A percentile compares a stretch with the other conserved stretches of the same genome.
Conservation (phyloP, 2,797 vertebrate species). For the Melanogrammus aeglefinus region DNA sequence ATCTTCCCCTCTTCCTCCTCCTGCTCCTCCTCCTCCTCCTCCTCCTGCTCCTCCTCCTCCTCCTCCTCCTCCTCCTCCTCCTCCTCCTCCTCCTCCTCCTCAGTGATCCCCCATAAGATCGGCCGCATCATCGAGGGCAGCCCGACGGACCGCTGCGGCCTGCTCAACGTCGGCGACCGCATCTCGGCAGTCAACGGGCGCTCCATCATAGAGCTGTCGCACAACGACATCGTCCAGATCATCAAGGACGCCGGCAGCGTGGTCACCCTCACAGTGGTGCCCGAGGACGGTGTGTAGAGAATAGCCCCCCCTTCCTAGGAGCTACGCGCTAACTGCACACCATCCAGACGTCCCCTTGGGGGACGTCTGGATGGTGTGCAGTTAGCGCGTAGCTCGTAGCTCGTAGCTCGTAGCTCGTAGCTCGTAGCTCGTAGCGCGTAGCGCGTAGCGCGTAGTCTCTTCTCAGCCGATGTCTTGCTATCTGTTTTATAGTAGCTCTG, state of each 20-base stretch:
- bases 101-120: slow-evolving; percentile 98
- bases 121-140: slow-evolving; percentile 95
- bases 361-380: no score
- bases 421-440: no score
- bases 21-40: not conserved
- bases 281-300: slow-evolving; percentile 85
- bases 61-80: not conserved
- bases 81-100: not conserved
- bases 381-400: no score
- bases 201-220: slow-evolving; percentile 90
- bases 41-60: not conserved
- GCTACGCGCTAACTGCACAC: no score
- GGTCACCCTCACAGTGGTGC: slow-evolving; percentile 91
- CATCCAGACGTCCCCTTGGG: no score
- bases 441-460: no score
- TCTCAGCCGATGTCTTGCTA: no score
- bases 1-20: not conserved
- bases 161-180: slow-evolving; percentile 92
- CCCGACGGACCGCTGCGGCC: slow-evolving; percentile 91
- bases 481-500: no score
- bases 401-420: no score
- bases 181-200: slow-evolving; percentile 95
- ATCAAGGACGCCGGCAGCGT: slow-evolving; percentile 93
- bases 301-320: no score
- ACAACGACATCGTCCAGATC: slow-evolving; percentile 94